These are phyloP conservation scores for Ochropacha duplaris DNA, from an alignment of 2,888 invertebrate genomes.

Conservation along the genomic window DNA sequence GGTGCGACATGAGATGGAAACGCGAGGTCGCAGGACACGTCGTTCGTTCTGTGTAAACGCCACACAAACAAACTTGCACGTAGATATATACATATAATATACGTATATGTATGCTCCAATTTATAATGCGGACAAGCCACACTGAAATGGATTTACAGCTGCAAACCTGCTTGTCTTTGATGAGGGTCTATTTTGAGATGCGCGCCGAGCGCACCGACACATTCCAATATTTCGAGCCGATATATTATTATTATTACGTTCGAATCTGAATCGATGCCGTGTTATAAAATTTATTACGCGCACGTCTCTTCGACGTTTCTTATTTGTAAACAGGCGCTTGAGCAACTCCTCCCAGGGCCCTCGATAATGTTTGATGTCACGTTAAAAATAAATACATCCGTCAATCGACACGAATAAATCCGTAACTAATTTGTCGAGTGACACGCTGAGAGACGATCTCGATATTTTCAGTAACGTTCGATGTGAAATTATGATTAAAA, in stretches of 20 bases:
- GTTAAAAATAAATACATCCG: constrained; percentile 78
- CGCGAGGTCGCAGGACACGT: constrained; percentile 55
- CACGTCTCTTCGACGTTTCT: constrained; percentile 74
- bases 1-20: constrained; percentile 59
- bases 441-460: constrained; percentile 62
- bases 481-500: constrained; percentile 63
- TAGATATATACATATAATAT: constrained; percentile 24
- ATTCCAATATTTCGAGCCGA: constrained; percentile 79
- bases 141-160: constrained; percentile 83
- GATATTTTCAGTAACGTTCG: constrained; percentile 60
- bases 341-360: constrained; percentile 62
- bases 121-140: constrained; percentile 81
- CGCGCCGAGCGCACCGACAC: constrained; percentile 76
- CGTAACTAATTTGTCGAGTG: constrained; percentile 78
- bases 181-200: constrained; percentile 80
- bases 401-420: constrained; percentile 76
- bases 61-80: constrained; percentile 38
- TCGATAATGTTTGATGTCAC: constrained; percentile 80
- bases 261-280: constrained; percentile 75
- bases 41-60: constrained; percentile 38
- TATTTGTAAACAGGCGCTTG: constrained; percentile 80
- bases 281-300: constrained; percentile 82
- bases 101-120: constrained; percentile 66
- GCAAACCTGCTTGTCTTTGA: constrained; percentile 82
- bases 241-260: constrained; percentile 82